A percentile compares a stretch with the other conserved stretches of the same genome.
phyloP scores from a whole-genome alignment of 2,888 invertebrate genomes.

The Drosophila siamana region DNA sequence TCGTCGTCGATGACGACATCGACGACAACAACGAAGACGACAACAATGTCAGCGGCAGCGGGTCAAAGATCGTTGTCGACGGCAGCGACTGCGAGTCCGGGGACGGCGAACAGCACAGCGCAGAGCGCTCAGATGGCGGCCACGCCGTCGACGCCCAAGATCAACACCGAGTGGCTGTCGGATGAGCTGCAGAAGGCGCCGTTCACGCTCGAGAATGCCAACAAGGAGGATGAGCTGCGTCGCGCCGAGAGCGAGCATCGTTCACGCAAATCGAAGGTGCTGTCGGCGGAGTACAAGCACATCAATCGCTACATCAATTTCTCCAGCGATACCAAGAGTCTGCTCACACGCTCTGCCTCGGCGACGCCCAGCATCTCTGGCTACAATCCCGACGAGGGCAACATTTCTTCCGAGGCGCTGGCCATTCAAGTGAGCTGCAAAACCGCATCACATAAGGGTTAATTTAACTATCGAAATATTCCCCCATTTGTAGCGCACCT shows the following conservation, averaged over 20 bases:
- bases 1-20: neutral
- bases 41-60: neutral
- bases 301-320: conserved; percentile 81
- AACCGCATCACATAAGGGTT: too few species aligned
- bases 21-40: neutral
- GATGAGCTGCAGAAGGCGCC: conserved; percentile 69
- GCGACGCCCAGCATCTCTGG: conserved; percentile 71
- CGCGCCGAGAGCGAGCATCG: conserved; percentile 82
- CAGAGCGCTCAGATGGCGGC: conserved; percentile 36
- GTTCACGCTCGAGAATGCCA: conserved; percentile 82
- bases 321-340: conserved; percentile 82
- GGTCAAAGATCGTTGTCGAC: neutral
- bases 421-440: conserved; percentile 75
- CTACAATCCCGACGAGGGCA: conserved; percentile 76
- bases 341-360: conserved; percentile 82
- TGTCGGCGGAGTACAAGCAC: conserved; percentile 83
- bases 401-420: conserved; percentile 84
- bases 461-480: too few species aligned
- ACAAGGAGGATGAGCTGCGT: conserved; percentile 80
- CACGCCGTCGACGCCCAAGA: conserved; percentile 69
- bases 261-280: conserved; percentile 82
- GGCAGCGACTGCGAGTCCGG: conserved; percentile 20
- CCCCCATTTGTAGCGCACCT: conserved; percentile 76
- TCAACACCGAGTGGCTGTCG: conserved; percentile 67
- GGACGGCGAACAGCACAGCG: conserved; percentile 23